Evolutionary conservation across 2,797 vertebrate genomes (phyloP), one percentile per base, ranked within the genome.

Genomic region (Podarcis lilfordi): DNA sequence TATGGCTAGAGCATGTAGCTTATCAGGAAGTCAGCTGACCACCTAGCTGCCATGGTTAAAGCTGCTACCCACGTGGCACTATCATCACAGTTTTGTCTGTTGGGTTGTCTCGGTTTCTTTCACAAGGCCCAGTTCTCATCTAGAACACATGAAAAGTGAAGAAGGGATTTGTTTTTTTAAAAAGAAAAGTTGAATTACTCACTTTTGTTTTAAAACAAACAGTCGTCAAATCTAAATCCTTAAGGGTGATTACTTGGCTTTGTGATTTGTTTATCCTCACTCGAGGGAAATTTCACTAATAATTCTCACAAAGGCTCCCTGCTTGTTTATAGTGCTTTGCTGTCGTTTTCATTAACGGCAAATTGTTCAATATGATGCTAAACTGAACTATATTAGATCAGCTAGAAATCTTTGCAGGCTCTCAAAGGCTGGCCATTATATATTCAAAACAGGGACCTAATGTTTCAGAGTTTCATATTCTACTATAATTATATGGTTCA

Each of bases 401-500:
- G 91, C 94, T 94, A 94, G 91, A 95, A 96, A 97, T 96, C 96
- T 96, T 96, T 92, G 90, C 93, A 93, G 94, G 76, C 93, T 96
- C 96, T 95, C 96, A 96, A 97, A 97, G 95, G 96, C 96, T 89
- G 96, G 96, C 97, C 97, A 98, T 98, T 98, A 98, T 97, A 98
- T 98, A 98, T 99, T 98, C 98, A 97, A 98, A 98, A 98, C 96
- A 97, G 96, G 78, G 97, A 97, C 96, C 97, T 98, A 98, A 98
- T 98, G 98, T 98, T 98, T 98, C 98, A 97, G 98, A 98, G 98
- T 98, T 97, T 98, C 97, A 97, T 98, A 98, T 98, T 98, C 98
- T 98, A 96, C 97, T 98, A 97, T 98, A 99, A 99, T 99, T 99
- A 99, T 98, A 99, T 98, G 98, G 98, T 99, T 98, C 98, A 98